phyloP scores from a whole-genome alignment of 2,113 vertebrate genomes.

The Aspiorhynchus laticeps region DNA sequence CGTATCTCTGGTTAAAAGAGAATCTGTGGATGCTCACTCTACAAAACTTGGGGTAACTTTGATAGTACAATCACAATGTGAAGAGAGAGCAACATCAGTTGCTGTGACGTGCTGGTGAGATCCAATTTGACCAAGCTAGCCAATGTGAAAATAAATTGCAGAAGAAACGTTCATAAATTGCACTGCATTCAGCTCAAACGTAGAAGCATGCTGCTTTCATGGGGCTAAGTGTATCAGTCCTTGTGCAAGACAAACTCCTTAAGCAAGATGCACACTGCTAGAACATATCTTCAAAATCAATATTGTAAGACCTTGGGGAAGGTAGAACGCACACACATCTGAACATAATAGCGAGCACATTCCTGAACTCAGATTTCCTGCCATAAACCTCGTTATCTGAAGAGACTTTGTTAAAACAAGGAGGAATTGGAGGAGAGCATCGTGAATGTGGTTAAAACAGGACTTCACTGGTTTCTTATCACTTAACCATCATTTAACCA shows the following conservation, averaged over 20 bases:
- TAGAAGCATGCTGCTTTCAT: not conserved
- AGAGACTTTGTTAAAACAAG: too few species aligned
- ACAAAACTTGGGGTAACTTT: not conserved
- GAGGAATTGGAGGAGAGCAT: too few species aligned
- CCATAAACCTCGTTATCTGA: too few species aligned
- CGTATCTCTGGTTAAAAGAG: not conserved
- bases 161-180: not conserved
- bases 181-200: not conserved
- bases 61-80: not conserved
- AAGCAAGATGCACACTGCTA: not conserved
- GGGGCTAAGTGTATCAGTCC: not conserved
- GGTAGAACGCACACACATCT: too few species aligned
- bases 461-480: too few species aligned
- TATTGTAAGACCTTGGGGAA: too few species aligned
- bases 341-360: too few species aligned
- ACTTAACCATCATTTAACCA: too few species aligned
- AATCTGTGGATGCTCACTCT: not conserved
- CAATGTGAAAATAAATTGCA: not conserved
- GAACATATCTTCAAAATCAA: slow-evolving; percentile 40
- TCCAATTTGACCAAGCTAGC: not conserved
- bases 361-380: too few species aligned
- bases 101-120: not conserved
- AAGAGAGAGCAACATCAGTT: not conserved
- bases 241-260: not conserved
- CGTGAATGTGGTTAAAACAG: too few species aligned